Conservation (phyloP, 2,113 vertebrate species). For the Gymnarchus niloticus region DNA sequence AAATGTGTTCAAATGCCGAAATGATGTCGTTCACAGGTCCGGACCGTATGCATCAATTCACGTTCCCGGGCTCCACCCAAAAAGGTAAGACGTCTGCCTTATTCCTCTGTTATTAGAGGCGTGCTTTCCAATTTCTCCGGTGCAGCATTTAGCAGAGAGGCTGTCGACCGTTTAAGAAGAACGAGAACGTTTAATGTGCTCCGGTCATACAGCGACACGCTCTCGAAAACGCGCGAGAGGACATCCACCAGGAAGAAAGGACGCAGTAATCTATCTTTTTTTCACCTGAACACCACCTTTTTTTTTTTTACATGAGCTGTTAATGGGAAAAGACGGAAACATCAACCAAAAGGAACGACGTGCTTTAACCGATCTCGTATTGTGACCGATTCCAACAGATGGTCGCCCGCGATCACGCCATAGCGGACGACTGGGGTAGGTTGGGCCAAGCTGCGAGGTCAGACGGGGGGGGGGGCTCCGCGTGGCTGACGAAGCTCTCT, state of each 20-base stretch:
- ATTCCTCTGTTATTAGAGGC: neutral
- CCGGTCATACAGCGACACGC: neutral
- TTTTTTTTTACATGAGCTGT: neutral
- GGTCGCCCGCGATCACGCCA: neutral
- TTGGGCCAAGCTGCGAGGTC: neutral
- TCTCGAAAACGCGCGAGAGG: neutral
- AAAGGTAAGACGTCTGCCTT: neutral
- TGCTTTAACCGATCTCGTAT: neutral
- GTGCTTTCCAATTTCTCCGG: neutral
- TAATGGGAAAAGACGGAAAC: conserved; percentile 5
- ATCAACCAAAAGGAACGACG: neutral
- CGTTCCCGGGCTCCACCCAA: neutral
- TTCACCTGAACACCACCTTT: neutral
- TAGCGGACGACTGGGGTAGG: neutral
- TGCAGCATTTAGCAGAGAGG: neutral
- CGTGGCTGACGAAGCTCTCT: neutral
- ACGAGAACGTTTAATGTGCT: neutral
- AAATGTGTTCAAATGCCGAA: neutral
- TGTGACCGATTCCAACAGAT: conserved; percentile 13
- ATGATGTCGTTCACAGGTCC: neutral
- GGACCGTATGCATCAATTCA: neutral
- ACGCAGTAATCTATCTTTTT: neutral
- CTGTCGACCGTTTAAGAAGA: neutral
- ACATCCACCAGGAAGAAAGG: neutral
- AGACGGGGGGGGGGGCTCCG: conserved; percentile 16